A percentile compares a stretch with the other conserved stretches of the same genome.
phyloP scores from a whole-genome alignment of 2,888 invertebrate genomes.

The Mythimna vitellina region DNA sequence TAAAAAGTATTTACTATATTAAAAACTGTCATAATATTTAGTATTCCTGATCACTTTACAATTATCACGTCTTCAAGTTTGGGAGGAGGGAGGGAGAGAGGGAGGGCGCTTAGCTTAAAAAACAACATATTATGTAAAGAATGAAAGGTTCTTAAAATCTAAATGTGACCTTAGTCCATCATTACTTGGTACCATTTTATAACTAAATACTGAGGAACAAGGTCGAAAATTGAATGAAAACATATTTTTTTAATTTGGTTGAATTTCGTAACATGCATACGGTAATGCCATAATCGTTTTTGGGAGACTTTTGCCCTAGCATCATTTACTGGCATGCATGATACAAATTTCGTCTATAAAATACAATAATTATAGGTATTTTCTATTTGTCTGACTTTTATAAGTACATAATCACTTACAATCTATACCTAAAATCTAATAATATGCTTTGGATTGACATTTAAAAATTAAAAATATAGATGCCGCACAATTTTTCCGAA shows the following conservation, averaged over 20 bases:
- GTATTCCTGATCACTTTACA: constrained; percentile 58
- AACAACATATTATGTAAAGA: constrained; percentile 37
- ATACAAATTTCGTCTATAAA: constrained; percentile 35
- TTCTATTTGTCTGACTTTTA: constrained; percentile 48
- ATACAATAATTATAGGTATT: constrained; percentile 32
- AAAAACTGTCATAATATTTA: constrained; percentile 58
- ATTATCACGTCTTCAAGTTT: constrained; percentile 61
- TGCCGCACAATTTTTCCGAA: constrained; percentile 54
- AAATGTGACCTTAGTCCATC: constrained; percentile 35
- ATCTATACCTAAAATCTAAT: constrained; percentile 58
- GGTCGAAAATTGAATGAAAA: constrained; percentile 40
- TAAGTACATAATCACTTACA: constrained; percentile 64
- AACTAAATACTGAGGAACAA: constrained; percentile 37
- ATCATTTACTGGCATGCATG: background rate
- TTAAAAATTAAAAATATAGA: constrained; percentile 61
- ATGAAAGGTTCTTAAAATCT: constrained; percentile 23
- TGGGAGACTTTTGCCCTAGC: background rate
- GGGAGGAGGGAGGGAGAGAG: constrained; percentile 34
- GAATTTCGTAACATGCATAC: constrained; percentile 34
- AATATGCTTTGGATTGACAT: constrained; percentile 76
- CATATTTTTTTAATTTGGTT: constrained; percentile 9
- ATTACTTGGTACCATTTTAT: constrained; percentile 22
- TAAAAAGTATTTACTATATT: constrained; percentile 32
- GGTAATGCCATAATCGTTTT: background rate
- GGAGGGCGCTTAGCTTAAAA: constrained; percentile 36